phyloP scores from a whole-genome alignment of 1,140 invertebrate genomes.

The Drosophila carrolli region DNA sequence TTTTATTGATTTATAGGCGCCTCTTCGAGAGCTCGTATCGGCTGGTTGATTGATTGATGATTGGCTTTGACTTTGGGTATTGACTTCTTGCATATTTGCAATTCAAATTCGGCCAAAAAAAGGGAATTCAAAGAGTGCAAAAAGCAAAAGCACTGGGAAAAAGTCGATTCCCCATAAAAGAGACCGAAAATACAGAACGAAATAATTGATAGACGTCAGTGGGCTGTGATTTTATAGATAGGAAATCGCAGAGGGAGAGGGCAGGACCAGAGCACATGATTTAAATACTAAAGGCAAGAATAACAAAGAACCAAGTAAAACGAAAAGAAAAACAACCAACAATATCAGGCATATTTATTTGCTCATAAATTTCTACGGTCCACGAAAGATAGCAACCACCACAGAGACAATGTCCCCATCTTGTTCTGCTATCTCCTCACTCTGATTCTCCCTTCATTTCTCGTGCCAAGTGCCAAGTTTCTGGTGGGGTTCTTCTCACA shows the following conservation, averaged over 20 bases:
- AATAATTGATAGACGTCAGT: slow-evolving; percentile 79
- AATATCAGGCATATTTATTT: slow-evolving; percentile 59
- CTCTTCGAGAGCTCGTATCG: slow-evolving; percentile 22
- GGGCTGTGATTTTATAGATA: slow-evolving; percentile 52
- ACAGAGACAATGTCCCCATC: slow-evolving; percentile 32
- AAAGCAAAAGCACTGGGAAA: slow-evolving; percentile 18
- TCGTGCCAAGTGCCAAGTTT: slow-evolving; percentile 22
- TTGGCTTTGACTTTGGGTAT: slow-evolving; percentile 70
- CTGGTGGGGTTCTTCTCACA: slow-evolving; percentile 30
- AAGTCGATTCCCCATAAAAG: slow-evolving; percentile 16
- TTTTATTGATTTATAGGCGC: slow-evolving; percentile 72
- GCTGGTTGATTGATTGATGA: slow-evolving; percentile 60
- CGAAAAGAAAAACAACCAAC: slow-evolving; percentile 31
- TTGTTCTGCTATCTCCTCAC: not conserved
- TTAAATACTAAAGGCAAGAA: slow-evolving; percentile 67
- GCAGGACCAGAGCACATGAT: slow-evolving; percentile 69
- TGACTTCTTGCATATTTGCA: slow-evolving; percentile 63
- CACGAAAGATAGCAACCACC: slow-evolving; percentile 34
- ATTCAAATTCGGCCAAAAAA: slow-evolving; percentile 55
- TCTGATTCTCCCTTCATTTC: slow-evolving; percentile 2
- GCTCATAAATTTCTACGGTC: slow-evolving; percentile 63
- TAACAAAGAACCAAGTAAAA: slow-evolving; percentile 64
- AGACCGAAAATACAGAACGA: slow-evolving; percentile 34
- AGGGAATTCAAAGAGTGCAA: slow-evolving; percentile 14
- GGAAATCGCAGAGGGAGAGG: slow-evolving; percentile 3